These are phyloP conservation scores for Pangasianodon gigas DNA, from an alignment of 2,113 vertebrate species.

Conservation along the genomic window DNA sequence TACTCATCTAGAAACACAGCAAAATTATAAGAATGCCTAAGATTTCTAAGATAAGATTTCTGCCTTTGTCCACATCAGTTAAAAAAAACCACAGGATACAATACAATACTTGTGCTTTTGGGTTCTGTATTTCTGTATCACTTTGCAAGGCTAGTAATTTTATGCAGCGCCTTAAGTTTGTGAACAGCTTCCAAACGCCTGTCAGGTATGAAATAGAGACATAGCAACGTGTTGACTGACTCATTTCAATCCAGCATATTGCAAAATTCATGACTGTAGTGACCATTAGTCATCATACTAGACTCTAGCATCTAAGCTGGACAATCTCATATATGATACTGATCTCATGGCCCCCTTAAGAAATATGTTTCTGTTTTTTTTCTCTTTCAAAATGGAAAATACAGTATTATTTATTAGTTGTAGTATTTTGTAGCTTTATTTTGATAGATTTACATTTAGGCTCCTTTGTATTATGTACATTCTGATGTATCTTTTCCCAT, in stretches of 20 bases:
- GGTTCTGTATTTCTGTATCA: background rate
- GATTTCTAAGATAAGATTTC: background rate
- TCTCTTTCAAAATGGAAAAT: background rate
- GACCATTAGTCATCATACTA: background rate
- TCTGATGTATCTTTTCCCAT: background rate
- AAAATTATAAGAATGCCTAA: background rate
- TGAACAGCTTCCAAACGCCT: background rate
- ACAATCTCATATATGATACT: background rate
- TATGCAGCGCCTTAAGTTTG: background rate
- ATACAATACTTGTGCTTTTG: background rate
- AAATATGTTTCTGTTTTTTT: no score
- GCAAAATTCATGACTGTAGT: background rate
- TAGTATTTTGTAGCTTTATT: background rate
- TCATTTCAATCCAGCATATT: background rate
- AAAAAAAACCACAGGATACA: background rate
- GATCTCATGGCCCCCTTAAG: background rate
- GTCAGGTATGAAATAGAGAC: constrained; percentile 13
- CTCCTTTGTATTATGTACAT: background rate
- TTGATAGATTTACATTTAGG: background rate
- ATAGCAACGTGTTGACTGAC: background rate
- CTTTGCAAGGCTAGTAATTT: background rate
- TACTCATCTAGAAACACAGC: background rate
- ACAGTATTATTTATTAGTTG: background rate
- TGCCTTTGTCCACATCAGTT: background rate
- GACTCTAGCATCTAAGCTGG: background rate